phyloP scores from a whole-genome alignment of 1,140 invertebrate species.

The Drosophila miranda region DNA sequence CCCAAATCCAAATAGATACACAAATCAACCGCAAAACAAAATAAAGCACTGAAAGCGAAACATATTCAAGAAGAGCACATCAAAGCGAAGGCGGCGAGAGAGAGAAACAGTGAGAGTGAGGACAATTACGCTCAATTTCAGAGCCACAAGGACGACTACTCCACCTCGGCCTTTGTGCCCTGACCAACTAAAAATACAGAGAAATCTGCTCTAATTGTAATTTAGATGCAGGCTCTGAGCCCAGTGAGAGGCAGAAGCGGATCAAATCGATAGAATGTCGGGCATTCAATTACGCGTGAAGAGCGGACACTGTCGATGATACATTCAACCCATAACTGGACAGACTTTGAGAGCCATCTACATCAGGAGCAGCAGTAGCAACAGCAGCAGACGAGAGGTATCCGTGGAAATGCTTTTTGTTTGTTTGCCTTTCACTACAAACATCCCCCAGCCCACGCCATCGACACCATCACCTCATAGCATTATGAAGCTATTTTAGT shows the following conservation, averaged over 20 bases:
- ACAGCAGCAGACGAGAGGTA: not conserved
- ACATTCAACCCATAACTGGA: slow-evolving; percentile 30
- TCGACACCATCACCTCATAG: slow-evolving; percentile 9
- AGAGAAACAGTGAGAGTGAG: slow-evolving; percentile 6
- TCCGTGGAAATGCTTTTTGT: slow-evolving; percentile 42
- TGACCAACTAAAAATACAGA: slow-evolving; percentile 36
- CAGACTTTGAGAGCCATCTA: slow-evolving; percentile 63
- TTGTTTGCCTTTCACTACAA: slow-evolving; percentile 65
- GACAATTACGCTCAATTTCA: slow-evolving; percentile 70
- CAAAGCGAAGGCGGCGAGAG: slow-evolving; percentile 9
- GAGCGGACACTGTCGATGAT: too few relatives aligned
- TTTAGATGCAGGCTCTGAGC: slow-evolving; percentile 48
- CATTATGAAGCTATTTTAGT: slow-evolving; percentile 73
- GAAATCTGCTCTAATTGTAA: slow-evolving; percentile 68
- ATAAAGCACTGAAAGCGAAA: slow-evolving; percentile 29
- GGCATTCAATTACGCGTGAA: slow-evolving; percentile 54
- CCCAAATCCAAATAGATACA: slow-evolving; percentile 50
- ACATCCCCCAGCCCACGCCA: slow-evolving; percentile 32
- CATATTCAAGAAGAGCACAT: slow-evolving; percentile 25
- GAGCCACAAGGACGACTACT: slow-evolving; percentile 36
- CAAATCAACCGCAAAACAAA: slow-evolving; percentile 57
- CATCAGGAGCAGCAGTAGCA: slow-evolving; percentile 50
- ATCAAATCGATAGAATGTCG: slow-evolving; percentile 45
- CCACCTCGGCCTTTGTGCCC: slow-evolving; percentile 5
- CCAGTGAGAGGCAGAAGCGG: slow-evolving; percentile 15